Evolutionary conservation across 2,797 vertebrate genomes (phyloP), one percentile per base, ranked within the genome.

Genomic region (Loriculus beryllinus): DNA sequence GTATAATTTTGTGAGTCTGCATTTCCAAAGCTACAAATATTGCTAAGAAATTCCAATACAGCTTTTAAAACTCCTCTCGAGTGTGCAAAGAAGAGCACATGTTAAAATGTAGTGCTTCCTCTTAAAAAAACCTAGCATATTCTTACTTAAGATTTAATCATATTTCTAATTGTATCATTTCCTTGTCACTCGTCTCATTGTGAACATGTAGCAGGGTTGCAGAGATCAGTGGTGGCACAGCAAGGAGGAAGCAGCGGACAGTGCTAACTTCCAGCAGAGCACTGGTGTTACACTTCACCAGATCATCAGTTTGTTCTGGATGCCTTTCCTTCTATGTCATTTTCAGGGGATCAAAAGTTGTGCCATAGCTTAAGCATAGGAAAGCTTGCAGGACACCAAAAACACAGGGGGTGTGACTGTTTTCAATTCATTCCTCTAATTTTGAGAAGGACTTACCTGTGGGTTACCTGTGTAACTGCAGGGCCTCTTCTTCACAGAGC

Each of bases 321-420:
- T 90, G 72, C n/a, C 80, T 95, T 96, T 95, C 88, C n/a, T 97
- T 97, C 96, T 96, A 31, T 2, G 17, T 49, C 94, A 28, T 96
- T 77, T 89, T 80, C 85, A 40, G 79, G 88, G 87, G 93, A 97
- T 98, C 97, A 97, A 95, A 96, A 92, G 64, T 29, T 96, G 98
- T 96, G 59, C 96, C 96, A 95, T 96, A 95, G 90, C 51, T 78
- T 93, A 96, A 25, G 35, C 18, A 82, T 67, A 39, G 92, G 92
- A 94, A 75, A 93, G 82, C 52, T 97, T 97, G 95, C 95, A 76
- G 81, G 94, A 95, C 91, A 96, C 77, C 68, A 90, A 94, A 89
- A 86, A 42, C 92, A 68, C 65, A 69, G 88, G 92, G 91, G 59
- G 78, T 57, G 29, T 89, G 67, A 56, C 70, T 6, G 40, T 93